These are phyloP conservation scores for Linnaemya tessellans DNA, from an alignment of 2,888 invertebrate genomes.

Conservation along the genomic window DNA sequence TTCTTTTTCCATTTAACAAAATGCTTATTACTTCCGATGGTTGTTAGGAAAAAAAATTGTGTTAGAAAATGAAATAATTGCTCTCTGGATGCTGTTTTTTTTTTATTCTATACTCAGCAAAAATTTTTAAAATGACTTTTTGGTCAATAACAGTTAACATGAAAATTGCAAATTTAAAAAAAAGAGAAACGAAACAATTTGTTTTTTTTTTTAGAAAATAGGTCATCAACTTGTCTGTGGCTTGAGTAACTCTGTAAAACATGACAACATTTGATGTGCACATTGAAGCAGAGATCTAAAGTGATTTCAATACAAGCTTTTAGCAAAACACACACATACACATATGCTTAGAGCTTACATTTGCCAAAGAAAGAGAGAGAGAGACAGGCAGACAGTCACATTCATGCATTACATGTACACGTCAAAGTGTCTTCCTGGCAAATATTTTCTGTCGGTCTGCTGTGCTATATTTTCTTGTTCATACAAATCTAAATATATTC, in stretches of 20 bases:
- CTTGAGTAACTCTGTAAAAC: slow-evolving; percentile 33
- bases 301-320: slow-evolving; percentile 49
- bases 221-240: slow-evolving; percentile 56
- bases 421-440: background rate
- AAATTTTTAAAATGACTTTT: slow-evolving; percentile 26
- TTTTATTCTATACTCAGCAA: slow-evolving; percentile 24
- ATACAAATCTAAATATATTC: background rate
- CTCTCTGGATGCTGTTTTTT: slow-evolving; percentile 19
- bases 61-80: slow-evolving; percentile 54
- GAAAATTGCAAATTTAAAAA: slow-evolving; percentile 29
- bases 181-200: slow-evolving; percentile 28
- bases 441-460: slow-evolving; percentile 36
- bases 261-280: slow-evolving; percentile 51
- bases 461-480: slow-evolving; percentile 26
- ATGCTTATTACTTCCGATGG: background rate
- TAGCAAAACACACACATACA: slow-evolving; percentile 10
- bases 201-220: slow-evolving; percentile 15
- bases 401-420: background rate
- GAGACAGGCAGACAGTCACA: background rate
- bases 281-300: slow-evolving; percentile 24
- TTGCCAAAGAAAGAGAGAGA: background rate
- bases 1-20: background rate
- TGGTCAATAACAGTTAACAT: slow-evolving; percentile 35
- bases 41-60: slow-evolving; percentile 18
- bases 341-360: background rate